Base-by-base conservation (phyloP, 1,140 invertebrate species). In the Episyrphus balteatus region DNA sequence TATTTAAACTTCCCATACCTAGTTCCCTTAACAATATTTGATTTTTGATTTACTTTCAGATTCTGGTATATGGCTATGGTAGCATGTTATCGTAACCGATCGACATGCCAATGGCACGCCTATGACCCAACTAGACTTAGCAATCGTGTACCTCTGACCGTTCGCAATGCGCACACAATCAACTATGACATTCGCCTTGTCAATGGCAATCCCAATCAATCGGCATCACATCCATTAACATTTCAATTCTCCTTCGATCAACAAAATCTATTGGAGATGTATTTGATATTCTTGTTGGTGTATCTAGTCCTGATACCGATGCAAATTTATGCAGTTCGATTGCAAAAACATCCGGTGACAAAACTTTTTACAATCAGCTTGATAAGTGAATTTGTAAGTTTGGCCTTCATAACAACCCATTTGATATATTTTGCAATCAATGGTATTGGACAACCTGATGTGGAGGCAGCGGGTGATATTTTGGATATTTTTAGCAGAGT, bases 231-330 rank as follows among this genome's bases (percentile, higher is more conserved):
- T 69, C 85, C 84, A 48, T 78, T 97, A 56, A 82, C 89, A 49
- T 93, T 92, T 72, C 92, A 98, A 68, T 97, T 96, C 68, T 96
- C 92, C 3, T 97, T 94, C 73, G 93, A 98, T 68, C 79, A 84
- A 65, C 90, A 94, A 71, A 92, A 96, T 66, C 88, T 92, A 11
- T 76, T 93, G 41, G 92, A 96, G 69, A 76, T 97, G 45, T 94
- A 95, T 71, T 70, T 95, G 45, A 71, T 92, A 14, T 94, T 96
- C 61, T 84, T 93, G 68, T 61, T 89, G 31, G 82, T 88, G 50
- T 96, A 96, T 59, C 78, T 88, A 51, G 79, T 95, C 31, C 70
- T 97, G 30, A 77, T 91, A 43, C 85, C 89, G 26, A 74, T 96
- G 46, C 93, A 96, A 73, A 75, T 92, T 31, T 92, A 93, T 73